Evolutionary conservation across 2,888 invertebrate genomes (phyloP), one percentile per base, ranked within the genome.

Genomic region (Zaprionus obscuricornis): DNA sequence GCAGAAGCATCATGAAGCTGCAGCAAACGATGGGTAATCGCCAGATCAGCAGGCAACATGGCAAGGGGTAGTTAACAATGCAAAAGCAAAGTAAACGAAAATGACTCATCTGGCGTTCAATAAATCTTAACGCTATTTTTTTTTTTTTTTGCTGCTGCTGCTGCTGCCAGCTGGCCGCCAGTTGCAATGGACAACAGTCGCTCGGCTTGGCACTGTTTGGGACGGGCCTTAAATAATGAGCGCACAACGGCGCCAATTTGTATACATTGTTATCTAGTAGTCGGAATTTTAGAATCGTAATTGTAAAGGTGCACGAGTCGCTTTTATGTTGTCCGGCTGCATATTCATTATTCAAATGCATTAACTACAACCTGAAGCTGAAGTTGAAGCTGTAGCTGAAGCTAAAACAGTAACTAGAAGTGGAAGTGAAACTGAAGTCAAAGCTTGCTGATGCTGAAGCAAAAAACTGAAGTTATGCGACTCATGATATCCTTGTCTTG

Each of bases 291-390:
- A 45, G 60, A 47, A 43, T 54, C 40, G 45, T 51, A 37, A 10
- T 24, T 45, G 49, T 62, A 81, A 76, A 85, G 16, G 34, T 34
- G 60, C 51, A 49, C 11, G 26, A 8, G 42, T 11, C 6, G 52
- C 34, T 50, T 49, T 13, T 8, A 39, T 42, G 55, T 24, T 36
- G 14, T 14, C 13, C 26, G 29, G 29, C 37, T 47, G 54, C 69
- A 64, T n/a, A n/a, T 81, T 86, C 81, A 81, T 81, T 84, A 81
- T 77, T 76, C 85, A 81, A 84, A 81, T 60, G 86, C 81, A 84
- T 81, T 81, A 81, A 68, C 85, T 68, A 46, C 31, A 52, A 51
- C 33, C 42, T 16, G 11, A 47, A 37, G 46, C 26, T 46, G 46
- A 4, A 29, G 18, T 13, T 11, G 31, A 17, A 39, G 18, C n/a